These are phyloP conservation scores for Ceuthmochares aereus DNA, from an alignment of 2,113 vertebrate species.

Conservation along the genomic window DNA sequence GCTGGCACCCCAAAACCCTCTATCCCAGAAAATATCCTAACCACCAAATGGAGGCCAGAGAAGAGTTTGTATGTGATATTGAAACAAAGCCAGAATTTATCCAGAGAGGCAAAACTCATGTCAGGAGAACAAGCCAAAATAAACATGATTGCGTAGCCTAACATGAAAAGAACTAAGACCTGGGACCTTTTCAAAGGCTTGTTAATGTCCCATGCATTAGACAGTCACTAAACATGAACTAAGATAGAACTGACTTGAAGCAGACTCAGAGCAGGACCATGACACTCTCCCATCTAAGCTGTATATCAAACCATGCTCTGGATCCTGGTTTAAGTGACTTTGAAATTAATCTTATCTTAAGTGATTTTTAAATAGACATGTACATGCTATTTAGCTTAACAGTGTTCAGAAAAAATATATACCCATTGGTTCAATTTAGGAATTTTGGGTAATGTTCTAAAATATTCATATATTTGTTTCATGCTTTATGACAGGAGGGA, in stretches of 20 bases:
- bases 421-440: background rate
- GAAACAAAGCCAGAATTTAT: background rate
- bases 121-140: background rate
- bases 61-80: background rate
- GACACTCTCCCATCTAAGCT: background rate
- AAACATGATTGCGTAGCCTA: background rate
- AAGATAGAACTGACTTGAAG: background rate
- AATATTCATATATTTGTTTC: background rate
- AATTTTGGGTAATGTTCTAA: background rate
- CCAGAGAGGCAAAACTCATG: background rate
- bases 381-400: background rate
- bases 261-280: background rate
- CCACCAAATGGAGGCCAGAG: background rate
- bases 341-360: background rate
- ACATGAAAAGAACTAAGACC: background rate
- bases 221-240: background rate
- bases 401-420: background rate
- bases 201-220: background rate
- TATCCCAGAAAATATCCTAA: background rate
- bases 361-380: background rate
- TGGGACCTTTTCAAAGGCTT: background rate
- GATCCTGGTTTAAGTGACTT: background rate
- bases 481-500: background rate
- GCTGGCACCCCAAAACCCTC: background rate
- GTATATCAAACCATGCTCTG: background rate